These are phyloP conservation scores for Apantesis nais DNA, from an alignment of 2,888 invertebrate genomes.

Conservation along the genomic window DNA sequence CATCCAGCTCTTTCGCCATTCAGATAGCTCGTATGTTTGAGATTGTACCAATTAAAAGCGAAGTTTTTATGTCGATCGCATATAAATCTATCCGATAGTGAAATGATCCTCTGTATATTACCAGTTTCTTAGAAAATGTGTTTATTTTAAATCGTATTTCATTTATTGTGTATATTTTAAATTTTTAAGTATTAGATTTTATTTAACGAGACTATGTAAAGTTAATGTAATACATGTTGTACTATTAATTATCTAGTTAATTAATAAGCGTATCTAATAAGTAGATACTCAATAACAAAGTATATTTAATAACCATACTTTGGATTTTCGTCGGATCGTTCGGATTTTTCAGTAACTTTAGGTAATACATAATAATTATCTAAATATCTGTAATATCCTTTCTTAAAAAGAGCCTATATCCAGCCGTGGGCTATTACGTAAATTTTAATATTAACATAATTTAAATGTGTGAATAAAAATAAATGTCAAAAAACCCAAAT, in stretches of 20 bases:
- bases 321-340: too few species aligned
- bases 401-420: too few species aligned
- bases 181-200: background rate
- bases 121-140: background rate
- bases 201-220: background rate
- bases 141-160: background rate
- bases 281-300: background rate
- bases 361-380: background rate
- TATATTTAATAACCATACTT: background rate
- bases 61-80: conserved; percentile 20
- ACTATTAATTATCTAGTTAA: background rate
- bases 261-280: background rate
- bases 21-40: conserved; percentile 26
- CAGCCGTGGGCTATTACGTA: too few species aligned
- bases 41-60: conserved; percentile 28
- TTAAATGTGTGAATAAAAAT: too few species aligned
- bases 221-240: too few species aligned
- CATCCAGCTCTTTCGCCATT: conserved; percentile 34
- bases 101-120: conserved; percentile 14
- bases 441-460: too few species aligned
- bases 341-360: background rate
- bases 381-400: too few species aligned
- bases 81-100: conserved; percentile 20
- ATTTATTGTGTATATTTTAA: background rate
- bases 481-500: too few species aligned